phyloP scores from a whole-genome alignment of 1,140 invertebrate genomes.

The Bombus difficillimus region DNA sequence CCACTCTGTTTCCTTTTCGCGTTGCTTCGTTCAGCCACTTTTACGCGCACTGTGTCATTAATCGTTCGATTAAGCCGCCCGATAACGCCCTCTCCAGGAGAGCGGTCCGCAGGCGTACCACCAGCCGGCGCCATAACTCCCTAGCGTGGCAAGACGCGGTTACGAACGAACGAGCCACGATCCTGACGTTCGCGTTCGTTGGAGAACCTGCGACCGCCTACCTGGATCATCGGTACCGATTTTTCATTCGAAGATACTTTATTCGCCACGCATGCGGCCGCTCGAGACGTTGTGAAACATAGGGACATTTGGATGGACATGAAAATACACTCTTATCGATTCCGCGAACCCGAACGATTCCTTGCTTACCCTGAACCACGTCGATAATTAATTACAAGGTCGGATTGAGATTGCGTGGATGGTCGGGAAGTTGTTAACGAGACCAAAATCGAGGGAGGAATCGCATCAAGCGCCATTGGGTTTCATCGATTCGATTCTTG shows the following conservation, averaged over 20 bases:
- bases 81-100: constrained; percentile 67
- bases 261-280: not conserved
- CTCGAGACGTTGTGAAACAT: constrained; percentile 21
- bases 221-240: constrained; percentile 54
- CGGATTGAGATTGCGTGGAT: constrained; percentile 7
- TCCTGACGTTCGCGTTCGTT: not conserved
- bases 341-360: constrained; percentile 43
- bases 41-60: constrained; percentile 70
- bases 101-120: constrained; percentile 51
- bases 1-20: constrained; percentile 44
- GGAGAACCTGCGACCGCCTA: constrained; percentile 61
- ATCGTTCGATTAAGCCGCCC: constrained; percentile 72
- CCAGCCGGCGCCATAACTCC: constrained; percentile 58
- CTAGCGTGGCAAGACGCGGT: constrained; percentile 43
- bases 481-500: not conserved
- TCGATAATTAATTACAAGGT: constrained; percentile 6
- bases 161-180: not conserved
- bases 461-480: not conserved
- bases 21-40: constrained; percentile 60
- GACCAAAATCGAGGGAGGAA: too few relatives aligned
- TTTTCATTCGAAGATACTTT: constrained; percentile 48
- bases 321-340: constrained; percentile 54
- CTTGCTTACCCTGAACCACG: constrained; percentile 27
- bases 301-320: constrained; percentile 45
- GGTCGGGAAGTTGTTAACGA: not conserved